A percentile compares a stretch with the other conserved stretches of the same genome.
phyloP scores from a whole-genome alignment of 2,797 vertebrate genomes.

The Aeoliscus strigatus region DNA sequence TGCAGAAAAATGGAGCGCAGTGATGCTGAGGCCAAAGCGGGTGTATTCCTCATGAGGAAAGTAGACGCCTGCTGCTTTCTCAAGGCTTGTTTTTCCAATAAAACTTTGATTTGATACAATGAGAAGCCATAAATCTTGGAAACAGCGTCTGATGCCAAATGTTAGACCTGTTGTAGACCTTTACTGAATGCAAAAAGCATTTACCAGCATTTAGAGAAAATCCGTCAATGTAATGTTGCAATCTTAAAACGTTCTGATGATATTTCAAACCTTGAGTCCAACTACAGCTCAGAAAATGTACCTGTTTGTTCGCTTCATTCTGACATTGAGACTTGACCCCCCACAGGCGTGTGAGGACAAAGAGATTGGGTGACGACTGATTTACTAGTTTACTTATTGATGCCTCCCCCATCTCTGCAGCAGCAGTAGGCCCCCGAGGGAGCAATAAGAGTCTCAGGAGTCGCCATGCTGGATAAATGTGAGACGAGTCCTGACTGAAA shows the following conservation, averaged over 20 bases:
- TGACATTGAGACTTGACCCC: background rate
- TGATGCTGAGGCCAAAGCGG: constrained; percentile 2
- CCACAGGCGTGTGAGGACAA: constrained; percentile 3
- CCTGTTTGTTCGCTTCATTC: too few relatives aligned
- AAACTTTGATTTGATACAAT: constrained; percentile 20
- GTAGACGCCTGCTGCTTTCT: too few relatives aligned
- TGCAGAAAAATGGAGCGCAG: constrained; percentile 20
- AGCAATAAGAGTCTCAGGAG: constrained; percentile 14
- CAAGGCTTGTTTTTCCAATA: constrained; percentile 11
- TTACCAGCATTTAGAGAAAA: too few relatives aligned
- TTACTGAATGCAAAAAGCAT: too few relatives aligned
- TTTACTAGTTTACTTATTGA: constrained; percentile 11
- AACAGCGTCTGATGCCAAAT: too few relatives aligned
- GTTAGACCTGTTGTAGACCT: too few relatives aligned
- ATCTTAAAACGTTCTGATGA: too few relatives aligned
- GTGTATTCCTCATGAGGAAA: background rate
- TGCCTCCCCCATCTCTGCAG: constrained; percentile 13
- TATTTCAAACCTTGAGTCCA: too few relatives aligned
- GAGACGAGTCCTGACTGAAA: too few relatives aligned
- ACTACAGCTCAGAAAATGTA: too few relatives aligned
- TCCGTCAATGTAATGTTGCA: too few relatives aligned
- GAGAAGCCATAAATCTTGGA: constrained; percentile 13
- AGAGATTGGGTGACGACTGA: constrained; percentile 39
- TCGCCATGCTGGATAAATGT: background rate
- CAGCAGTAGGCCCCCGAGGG: constrained; percentile 6